These are phyloP conservation scores for Trachythela sp. DNA, from an alignment of 64 coral and sea anemone species.

Conservation along the genomic window DNA sequence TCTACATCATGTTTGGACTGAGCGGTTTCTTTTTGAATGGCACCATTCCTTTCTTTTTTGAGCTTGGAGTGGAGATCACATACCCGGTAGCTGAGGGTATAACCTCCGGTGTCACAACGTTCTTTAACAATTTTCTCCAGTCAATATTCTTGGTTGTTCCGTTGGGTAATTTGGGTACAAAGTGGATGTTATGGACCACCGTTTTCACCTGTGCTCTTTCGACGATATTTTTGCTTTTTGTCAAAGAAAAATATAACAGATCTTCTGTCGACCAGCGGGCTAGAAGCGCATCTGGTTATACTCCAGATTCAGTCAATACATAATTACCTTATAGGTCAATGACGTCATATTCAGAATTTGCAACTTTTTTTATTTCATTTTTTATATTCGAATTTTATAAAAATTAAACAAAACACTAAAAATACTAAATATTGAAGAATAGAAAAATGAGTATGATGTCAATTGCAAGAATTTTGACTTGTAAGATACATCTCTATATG, in stretches of 20 bases:
- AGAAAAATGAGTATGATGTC: too few species aligned
- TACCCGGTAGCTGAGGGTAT: neutral
- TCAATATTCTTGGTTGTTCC: neutral
- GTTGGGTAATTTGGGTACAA: conserved; percentile 13
- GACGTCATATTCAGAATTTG: too few species aligned
- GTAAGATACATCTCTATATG: too few species aligned
- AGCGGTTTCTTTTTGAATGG: neutral
- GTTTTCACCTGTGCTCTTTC: neutral
- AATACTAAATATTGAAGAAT: too few species aligned
- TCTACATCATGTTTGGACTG: neutral
- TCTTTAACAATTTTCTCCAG: conserved; percentile 1
- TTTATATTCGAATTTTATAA: too few species aligned
- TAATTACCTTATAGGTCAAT: neutral
- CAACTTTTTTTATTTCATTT: too few species aligned
- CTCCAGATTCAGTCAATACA: neutral
- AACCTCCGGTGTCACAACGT: neutral
- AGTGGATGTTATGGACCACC: neutral
- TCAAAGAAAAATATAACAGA: neutral
- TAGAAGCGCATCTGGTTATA: neutral
- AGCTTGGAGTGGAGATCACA: neutral
- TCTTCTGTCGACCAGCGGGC: neutral
- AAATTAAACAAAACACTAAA: too few species aligned
- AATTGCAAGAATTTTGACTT: too few species aligned
- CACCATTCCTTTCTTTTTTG: neutral
- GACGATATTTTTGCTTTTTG: neutral